Conservation (phyloP, 2,888 invertebrate species). For the Miltochrista miniata region DNA sequence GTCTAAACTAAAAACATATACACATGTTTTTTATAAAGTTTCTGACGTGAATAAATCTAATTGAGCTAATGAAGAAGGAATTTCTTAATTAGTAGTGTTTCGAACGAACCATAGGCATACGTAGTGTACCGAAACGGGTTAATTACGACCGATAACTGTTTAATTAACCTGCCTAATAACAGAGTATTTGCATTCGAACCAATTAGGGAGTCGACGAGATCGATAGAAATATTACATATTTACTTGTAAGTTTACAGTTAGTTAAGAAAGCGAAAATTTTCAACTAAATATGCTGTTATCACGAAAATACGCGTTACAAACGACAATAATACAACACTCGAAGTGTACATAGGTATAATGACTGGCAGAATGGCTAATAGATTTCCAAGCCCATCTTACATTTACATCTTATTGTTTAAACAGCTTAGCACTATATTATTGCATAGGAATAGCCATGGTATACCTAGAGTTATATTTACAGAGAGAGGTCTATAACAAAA, state of each 20-base stretch:
- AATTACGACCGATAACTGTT: slow-evolving; percentile 81
- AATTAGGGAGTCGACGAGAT: slow-evolving; percentile 65
- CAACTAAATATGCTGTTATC: no score
- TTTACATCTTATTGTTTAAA: no score
- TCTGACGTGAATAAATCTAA: slow-evolving; percentile 73
- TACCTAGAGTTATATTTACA: no score
- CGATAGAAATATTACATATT: slow-evolving; percentile 60
- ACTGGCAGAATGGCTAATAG: no score
- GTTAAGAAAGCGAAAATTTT: slow-evolving; percentile 23
- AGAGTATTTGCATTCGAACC: slow-evolving; percentile 77
- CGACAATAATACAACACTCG: no score
- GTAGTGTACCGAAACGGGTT: slow-evolving; percentile 77
- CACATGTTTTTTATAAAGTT: slow-evolving; percentile 47
- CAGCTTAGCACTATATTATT: no score
- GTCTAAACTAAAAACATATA: slow-evolving; percentile 21
- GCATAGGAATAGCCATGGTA: no score
- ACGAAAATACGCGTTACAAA: no score
- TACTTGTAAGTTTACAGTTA: slow-evolving; percentile 32
- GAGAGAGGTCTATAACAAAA: no score
- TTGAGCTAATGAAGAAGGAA: slow-evolving; percentile 79
- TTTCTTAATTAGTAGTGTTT: slow-evolving; percentile 81
- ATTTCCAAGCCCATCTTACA: no score
- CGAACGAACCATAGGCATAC: slow-evolving; percentile 70
- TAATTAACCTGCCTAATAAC: slow-evolving; percentile 82
- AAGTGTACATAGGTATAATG: no score